A percentile compares a stretch with the other conserved stretches of the same genome.
These are phyloP conservation scores for Euproctis similis DNA, from an alignment of 2,888 invertebrate species.

Conservation along the genomic window DNA sequence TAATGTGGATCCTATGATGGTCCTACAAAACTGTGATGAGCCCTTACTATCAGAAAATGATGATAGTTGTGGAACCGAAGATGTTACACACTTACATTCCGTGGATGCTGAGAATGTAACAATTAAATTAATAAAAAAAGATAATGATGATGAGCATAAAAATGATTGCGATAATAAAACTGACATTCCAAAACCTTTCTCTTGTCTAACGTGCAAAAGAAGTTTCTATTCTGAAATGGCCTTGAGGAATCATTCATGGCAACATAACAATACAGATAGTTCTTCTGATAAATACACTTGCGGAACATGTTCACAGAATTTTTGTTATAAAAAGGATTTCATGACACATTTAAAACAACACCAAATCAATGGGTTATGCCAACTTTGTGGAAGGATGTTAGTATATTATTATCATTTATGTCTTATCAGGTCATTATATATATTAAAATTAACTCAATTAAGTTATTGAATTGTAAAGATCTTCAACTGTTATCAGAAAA, in stretches of 20 bases:
- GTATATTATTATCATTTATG: too few relatives aligned
- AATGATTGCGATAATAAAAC: constrained; percentile 14
- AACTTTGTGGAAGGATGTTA: constrained; percentile 81
- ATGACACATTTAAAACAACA: constrained; percentile 79
- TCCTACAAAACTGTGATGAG: constrained; percentile 76
- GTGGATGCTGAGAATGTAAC: constrained; percentile 46
- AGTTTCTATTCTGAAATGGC: constrained; percentile 75
- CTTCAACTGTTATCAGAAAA: too few relatives aligned
- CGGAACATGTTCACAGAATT: constrained; percentile 77
- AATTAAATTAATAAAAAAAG: constrained; percentile 51
- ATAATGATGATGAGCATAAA: constrained; percentile 8
- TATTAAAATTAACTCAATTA: too few relatives aligned
- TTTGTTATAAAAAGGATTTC: constrained; percentile 78
- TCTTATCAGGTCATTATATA: too few relatives aligned
- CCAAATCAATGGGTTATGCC: constrained; percentile 77
- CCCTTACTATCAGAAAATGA: constrained; percentile 28
- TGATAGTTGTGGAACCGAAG: constrained; percentile 20
- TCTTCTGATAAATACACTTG: constrained; percentile 54
- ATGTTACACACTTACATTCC: constrained; percentile 39
- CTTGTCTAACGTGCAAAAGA: constrained; percentile 72
- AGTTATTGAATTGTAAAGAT: too few relatives aligned
- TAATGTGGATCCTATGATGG: constrained; percentile 81
- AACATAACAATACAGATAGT: constrained; percentile 52
- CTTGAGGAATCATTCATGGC: constrained; percentile 78
- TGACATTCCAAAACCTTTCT: constrained; percentile 55